A percentile compares a stretch with the other conserved stretches of the same genome.
Conservation (phyloP, 2,888 invertebrate species). For the Charanyca ferruginea region DNA sequence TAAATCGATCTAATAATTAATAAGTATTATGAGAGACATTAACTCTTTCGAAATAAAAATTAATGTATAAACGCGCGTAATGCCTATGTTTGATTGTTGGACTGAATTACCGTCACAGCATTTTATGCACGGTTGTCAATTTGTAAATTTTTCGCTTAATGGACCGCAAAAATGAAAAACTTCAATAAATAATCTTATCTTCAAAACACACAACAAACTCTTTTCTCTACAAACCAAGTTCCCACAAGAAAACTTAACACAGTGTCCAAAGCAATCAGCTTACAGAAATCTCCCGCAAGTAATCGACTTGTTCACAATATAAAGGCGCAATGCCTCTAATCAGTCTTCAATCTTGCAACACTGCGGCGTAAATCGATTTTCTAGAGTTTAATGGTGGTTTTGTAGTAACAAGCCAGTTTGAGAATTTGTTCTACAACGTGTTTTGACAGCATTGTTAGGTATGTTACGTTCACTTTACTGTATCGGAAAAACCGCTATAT, state of each 20-base stretch:
- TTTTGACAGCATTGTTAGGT: too few relatives aligned
- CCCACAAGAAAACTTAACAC: slow-evolving; percentile 19
- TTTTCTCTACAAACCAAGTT: background rate
- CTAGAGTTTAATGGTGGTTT: slow-evolving; percentile 48
- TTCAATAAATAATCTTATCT: background rate
- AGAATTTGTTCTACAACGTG: background rate
- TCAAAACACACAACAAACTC: background rate
- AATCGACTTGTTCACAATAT: slow-evolving; percentile 42
- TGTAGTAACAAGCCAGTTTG: slow-evolving; percentile 14
- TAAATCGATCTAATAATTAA: too few relatives aligned
- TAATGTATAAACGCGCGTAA: too few relatives aligned
- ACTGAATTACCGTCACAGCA: too few relatives aligned
- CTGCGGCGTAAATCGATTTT: slow-evolving; percentile 68
- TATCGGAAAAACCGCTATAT: too few relatives aligned
- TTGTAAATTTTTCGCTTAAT: too few relatives aligned
- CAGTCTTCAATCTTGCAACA: slow-evolving; percentile 59
- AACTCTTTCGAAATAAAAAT: too few relatives aligned
- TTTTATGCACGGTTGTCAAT: too few relatives aligned
- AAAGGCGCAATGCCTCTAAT: slow-evolving; percentile 53
- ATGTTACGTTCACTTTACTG: too few relatives aligned
- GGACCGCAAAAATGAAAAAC: background rate
- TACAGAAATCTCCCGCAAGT: slow-evolving; percentile 20
- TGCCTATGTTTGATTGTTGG: too few relatives aligned
- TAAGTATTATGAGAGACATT: too few relatives aligned
- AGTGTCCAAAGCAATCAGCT: slow-evolving; percentile 28